Evolutionary conservation across 2,888 invertebrate species (phyloP), one percentile per base, ranked within the genome.

Genomic region (Agrochola circellaris): DNA sequence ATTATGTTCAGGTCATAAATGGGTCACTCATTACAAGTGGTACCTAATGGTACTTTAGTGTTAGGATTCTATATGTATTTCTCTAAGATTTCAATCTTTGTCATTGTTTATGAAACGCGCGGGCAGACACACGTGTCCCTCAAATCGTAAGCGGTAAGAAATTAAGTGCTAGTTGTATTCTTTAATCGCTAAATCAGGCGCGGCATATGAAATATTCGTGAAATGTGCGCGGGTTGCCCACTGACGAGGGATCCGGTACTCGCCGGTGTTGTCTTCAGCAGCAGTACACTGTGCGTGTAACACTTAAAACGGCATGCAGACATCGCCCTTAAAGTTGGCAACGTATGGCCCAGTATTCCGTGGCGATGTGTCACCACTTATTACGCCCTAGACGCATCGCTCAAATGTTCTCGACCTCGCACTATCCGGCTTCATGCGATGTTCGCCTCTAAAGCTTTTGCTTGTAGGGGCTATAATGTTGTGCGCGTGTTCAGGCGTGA

Each of bases 201-300:
- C 88, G 83, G 82, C 86, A 87, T 88, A 90, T 91, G 91, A 92
- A 93, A 93, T 92, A 93, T 93, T 91, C 87, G 90, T 92, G 90
- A 90, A 91, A 91, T 91, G 92, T 90, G 92, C 90, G 90, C 93
- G 91, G 91, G 92, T 93, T 91, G 94, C 93, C 90, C 92, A 91
- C 93, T 94, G 95, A 94, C 95, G 93, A 95, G 95, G 95, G 95
- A 95, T 93, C 94, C 94, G 94, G 93, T 92, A 93, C 92, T 93
- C 93, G 92, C 93, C 95, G 94, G 92, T 93, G 95, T 93, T 95
- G 95, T 96, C 96, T 96, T 96, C 95, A 92, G 94, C 95, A 95
- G 93, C 95, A 94, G 89, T 91, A 90, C 90, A 89, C 90, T 87
- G 91, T 93, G 95, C 95, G 94, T 94, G 94, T 91, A 89, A 91